Percentiles rank a stretch among this genome's conserved stretches.
phyloP scores from a whole-genome alignment of 2,888 invertebrate species.

The Microplitis manilae region DNA sequence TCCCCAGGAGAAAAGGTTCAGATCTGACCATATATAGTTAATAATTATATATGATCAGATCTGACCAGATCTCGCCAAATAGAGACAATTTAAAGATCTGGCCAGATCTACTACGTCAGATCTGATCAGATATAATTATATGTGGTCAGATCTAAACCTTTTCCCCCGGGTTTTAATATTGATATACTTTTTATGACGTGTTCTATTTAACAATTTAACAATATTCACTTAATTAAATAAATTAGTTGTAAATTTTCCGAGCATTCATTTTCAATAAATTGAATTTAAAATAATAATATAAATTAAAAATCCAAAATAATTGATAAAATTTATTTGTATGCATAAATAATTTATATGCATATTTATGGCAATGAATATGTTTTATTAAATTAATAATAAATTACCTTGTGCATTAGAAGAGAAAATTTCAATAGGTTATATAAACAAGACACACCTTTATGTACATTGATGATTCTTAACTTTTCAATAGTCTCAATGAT shows the following conservation, averaged over 20 bases:
- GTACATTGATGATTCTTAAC: conserved; percentile 46
- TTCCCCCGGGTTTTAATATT: too few species aligned
- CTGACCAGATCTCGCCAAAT: too few species aligned
- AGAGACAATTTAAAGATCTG: too few species aligned
- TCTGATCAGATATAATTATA: too few species aligned
- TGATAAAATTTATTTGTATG: background rate
- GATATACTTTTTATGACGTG: too few species aligned
- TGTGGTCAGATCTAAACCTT: too few species aligned
- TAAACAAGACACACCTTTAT: conserved; percentile 45
- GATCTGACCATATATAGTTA: too few species aligned
- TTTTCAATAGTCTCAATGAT: conserved; percentile 22
- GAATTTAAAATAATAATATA: background rate
- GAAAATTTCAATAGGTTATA: conserved; percentile 10
- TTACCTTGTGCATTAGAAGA: background rate
- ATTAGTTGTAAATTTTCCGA: background rate
- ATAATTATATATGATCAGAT: too few species aligned
- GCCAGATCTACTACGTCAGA: too few species aligned
- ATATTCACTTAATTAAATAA: too few species aligned
- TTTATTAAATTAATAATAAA: background rate
- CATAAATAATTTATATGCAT: background rate
- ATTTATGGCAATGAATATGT: background rate
- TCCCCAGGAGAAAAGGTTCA: too few species aligned
- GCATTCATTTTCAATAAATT: background rate
- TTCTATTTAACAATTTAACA: too few species aligned
- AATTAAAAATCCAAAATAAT: background rate